phyloP scores from a whole-genome alignment of 2,797 vertebrate genomes.

The Enteromius anoplus region DNA sequence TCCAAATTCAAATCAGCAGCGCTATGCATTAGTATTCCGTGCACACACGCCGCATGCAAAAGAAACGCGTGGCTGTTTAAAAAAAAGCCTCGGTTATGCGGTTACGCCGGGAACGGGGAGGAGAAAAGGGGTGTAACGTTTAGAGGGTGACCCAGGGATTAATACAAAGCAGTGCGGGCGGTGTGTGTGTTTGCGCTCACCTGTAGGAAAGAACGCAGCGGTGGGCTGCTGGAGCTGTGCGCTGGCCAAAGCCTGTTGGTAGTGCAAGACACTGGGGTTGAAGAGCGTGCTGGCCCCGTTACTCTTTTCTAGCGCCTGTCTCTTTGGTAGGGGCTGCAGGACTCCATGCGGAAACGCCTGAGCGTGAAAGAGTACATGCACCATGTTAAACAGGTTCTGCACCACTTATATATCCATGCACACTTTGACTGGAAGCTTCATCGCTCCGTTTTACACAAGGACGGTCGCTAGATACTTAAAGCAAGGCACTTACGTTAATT shows the following conservation, averaged over 20 bases:
- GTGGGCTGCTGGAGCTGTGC: conserved; percentile 91
- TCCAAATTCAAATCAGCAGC: background rate
- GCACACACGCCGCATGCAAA: conserved; percentile 22
- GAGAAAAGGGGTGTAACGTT: background rate
- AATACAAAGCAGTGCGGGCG: conserved; percentile 14
- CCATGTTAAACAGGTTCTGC: background rate
- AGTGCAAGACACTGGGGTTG: conserved; percentile 96
- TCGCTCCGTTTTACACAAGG: conserved; percentile 62
- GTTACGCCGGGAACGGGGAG: background rate
- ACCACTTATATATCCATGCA: conserved; percentile 60
- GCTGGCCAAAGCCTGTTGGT: conserved; percentile 95
- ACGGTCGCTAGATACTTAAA: conserved; percentile 59
- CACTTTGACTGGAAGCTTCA: conserved; percentile 55
- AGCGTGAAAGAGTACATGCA: conserved; percentile 57
- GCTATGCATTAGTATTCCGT: conserved; percentile 3
- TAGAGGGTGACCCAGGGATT: conserved; percentile 20
- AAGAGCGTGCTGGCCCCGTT: conserved; percentile 91
- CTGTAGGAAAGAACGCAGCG: conserved; percentile 85
- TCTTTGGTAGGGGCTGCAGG: conserved; percentile 99
- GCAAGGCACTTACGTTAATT: conserved; percentile 65
- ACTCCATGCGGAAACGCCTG: conserved; percentile 94
- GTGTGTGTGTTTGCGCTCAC: conserved; percentile 63
- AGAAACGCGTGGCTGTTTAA: background rate
- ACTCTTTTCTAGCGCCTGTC: conserved; percentile 96
- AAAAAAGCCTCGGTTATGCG: background rate